Percentiles rank a stretch among this genome's conserved stretches.
These are phyloP conservation scores for Tinamus major DNA, from an alignment of 2,797 vertebrate species.

Conservation along the genomic window DNA sequence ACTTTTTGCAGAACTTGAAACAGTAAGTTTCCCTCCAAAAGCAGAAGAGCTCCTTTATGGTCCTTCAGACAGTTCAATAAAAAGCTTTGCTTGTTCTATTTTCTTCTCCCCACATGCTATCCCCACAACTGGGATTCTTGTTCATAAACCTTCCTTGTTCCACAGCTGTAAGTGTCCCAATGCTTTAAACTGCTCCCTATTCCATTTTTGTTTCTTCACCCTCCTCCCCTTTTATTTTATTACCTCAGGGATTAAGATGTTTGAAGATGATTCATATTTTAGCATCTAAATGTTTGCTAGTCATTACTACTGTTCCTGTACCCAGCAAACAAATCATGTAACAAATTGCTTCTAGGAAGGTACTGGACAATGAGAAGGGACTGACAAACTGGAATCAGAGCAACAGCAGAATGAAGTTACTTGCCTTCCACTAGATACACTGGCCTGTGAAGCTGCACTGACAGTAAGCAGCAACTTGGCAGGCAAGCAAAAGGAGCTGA, in stretches of 20 bases:
- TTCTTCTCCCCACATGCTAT: not conserved
- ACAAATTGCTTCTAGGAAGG: not conserved
- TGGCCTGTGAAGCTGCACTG: not conserved
- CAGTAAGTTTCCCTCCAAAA: not conserved
- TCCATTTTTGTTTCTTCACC: not conserved
- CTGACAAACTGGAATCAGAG: not conserved
- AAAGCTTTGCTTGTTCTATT: not conserved
- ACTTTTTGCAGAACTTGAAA: not conserved
- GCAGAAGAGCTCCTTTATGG: not conserved
- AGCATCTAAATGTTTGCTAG: slow-evolving; percentile 1
- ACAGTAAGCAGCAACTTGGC: not conserved
- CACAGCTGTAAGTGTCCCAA: not conserved
- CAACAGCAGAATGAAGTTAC: not conserved
- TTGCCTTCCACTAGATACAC: not conserved
- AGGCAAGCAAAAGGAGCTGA: not conserved
- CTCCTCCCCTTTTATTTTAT: not conserved
- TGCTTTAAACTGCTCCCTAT: too few species aligned
- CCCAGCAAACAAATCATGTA: not conserved
- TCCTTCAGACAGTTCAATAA: not conserved
- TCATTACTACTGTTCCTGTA: not conserved
- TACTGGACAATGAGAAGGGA: not conserved
- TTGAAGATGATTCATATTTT: not conserved
- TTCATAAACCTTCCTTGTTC: not conserved
- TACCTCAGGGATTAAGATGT: not conserved
- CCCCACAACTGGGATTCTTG: not conserved